phyloP scores from a whole-genome alignment of 1,140 invertebrate genomes.

The Glomeris maerens region DNA sequence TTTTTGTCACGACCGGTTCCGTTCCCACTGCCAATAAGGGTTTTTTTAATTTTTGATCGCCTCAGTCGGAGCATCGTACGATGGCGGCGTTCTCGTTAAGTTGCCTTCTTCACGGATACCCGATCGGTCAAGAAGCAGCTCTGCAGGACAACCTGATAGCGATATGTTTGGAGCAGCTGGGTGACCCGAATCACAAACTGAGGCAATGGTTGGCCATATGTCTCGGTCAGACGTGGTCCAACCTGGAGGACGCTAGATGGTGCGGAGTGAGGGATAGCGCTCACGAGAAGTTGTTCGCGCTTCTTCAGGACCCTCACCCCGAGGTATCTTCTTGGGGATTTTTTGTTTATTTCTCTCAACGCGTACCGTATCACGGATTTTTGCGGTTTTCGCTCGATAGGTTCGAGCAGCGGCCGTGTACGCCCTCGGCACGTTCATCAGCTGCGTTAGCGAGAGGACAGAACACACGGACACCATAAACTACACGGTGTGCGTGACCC shows the following conservation, averaged over 20 bases:
- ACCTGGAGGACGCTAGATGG: constrained; percentile 86
- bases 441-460: constrained; percentile 56
- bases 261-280: constrained; percentile 88
- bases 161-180: constrained; percentile 60
- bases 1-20: neutral
- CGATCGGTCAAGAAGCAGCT: constrained; percentile 70
- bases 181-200: constrained; percentile 45
- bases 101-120: constrained; percentile 79
- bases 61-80: constrained; percentile 66
- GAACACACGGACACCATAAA: constrained; percentile 89
- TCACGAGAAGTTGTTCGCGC: constrained; percentile 76
- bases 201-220: constrained; percentile 86
- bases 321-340: constrained; percentile 43
- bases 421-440: constrained; percentile 85
- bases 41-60: too few relatives aligned
- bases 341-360: constrained; percentile 9
- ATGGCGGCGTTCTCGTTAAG: constrained; percentile 83
- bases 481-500: constrained; percentile 70
- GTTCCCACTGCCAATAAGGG: too few relatives aligned
- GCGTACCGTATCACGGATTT: neutral
- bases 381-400: constrained; percentile 31
- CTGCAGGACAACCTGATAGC: constrained; percentile 73
- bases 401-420: constrained; percentile 79
- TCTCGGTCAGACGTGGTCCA: constrained; percentile 83
- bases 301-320: constrained; percentile 63